Evolutionary conservation across 2,888 invertebrate species (phyloP), one percentile per base, ranked within the genome.

Genomic region (Harmothoe impar): DNA sequence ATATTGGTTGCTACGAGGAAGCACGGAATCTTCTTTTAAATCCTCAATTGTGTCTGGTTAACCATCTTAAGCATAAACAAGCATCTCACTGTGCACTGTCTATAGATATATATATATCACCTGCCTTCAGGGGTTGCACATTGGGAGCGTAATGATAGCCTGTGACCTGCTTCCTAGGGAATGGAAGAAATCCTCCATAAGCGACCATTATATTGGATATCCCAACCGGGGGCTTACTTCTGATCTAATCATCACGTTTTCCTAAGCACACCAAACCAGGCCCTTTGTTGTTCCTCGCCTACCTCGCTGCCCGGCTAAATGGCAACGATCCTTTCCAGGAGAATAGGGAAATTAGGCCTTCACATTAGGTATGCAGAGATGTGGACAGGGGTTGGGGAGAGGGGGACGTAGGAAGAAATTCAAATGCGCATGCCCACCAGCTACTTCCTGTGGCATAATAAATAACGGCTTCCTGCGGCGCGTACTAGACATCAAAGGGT

Each of bases 291-390:
- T 77, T 31, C 29, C 1, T 3, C 29, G 17, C 77, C 25, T 17
- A 25, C 29, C 29, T 77, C 77, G 77, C 17, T 29, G 77, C 77
- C n/a, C 29, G 62, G 62, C 62, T 62, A 62, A 62, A 62, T 62
- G 62, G 20, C 25, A 77, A 17, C 77, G 5, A 29, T 77, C 77
- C 31, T 77, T 52, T 25, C 23, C 33, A 10, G 15, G 31, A 23
- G 86, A n/a, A 43, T 3, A 43, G 25, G 52, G 86, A 86, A 86
- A 86, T 86, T 86, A 54, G 86, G 86, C 29, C 86, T 31, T 29
- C 54, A 52, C 54, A 86, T 86, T 86, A 54, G 0, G 86, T 31
- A 86, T 86, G 7, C 12, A 33, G 54, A 20, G 86, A 86, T 52
- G 86, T 86, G 54, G n/a, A 17, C 31, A 43, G 3, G 43, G 43